These are phyloP conservation scores for Esperia sulphurella DNA, from an alignment of 2,888 invertebrate genomes.

Conservation along the genomic window DNA sequence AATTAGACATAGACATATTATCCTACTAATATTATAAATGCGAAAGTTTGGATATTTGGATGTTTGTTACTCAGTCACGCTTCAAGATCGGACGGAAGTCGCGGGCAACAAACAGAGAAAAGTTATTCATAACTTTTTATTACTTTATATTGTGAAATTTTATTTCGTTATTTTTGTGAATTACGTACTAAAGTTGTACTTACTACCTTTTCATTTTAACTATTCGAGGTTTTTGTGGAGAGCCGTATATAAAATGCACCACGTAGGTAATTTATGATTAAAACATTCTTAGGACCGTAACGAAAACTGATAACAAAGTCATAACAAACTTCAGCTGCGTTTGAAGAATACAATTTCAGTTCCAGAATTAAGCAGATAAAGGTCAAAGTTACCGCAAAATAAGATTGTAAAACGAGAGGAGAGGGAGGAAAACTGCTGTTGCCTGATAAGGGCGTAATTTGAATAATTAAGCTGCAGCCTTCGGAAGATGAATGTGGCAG, in stretches of 20 bases:
- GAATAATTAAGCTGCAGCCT: slow-evolving; percentile 66
- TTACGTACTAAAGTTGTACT: no score
- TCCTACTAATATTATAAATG: no score
- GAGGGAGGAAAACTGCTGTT: slow-evolving; percentile 59
- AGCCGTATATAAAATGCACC: neutral
- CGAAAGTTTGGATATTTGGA: no score
- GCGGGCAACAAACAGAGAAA: no score
- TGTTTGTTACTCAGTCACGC: no score
- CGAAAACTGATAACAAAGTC: neutral
- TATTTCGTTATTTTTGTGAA: no score
- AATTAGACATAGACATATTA: no score
- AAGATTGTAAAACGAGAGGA: slow-evolving; percentile 22
- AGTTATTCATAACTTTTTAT: no score
- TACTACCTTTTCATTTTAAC: no score
- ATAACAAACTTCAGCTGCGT: neutral
- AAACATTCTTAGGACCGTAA: neutral
- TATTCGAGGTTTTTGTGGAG: no score
- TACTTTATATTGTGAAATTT: no score
- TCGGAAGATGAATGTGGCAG: slow-evolving; percentile 60
- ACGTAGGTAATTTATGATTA: neutral
- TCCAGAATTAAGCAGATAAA: neutral
- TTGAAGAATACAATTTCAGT: neutral
- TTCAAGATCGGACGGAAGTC: no score
- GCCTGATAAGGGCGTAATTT: slow-evolving; percentile 66
- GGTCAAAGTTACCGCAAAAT: slow-evolving; percentile 7